phyloP scores from a whole-genome alignment of 2,113 vertebrate species.

The Scopus umbretta region DNA sequence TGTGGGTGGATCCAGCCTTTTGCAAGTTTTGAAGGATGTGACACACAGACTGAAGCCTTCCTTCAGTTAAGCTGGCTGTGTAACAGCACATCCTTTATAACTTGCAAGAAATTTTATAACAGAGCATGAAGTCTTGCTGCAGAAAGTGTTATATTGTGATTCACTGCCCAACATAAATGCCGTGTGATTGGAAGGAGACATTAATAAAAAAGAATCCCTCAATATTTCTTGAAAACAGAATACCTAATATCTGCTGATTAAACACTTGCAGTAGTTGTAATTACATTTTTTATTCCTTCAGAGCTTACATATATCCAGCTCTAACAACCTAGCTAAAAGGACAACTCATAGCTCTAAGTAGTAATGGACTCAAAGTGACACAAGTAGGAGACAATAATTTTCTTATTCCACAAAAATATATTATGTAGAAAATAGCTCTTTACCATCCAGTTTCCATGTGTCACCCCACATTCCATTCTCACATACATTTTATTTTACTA shows the following conservation, averaged over 20 bases:
- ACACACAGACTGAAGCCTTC: neutral
- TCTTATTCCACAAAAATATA: neutral
- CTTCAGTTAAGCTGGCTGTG: neutral
- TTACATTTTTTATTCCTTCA: neutral
- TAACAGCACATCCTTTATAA: neutral
- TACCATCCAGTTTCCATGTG: neutral
- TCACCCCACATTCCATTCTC: neutral
- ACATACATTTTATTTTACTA: neutral
- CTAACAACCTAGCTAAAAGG: neutral
- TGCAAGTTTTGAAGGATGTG: slow-evolving; percentile 32
- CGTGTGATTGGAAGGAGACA: neutral
- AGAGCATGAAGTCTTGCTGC: neutral
- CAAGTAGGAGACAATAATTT: neutral
- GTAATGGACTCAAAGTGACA: neutral
- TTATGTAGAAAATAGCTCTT: neutral
- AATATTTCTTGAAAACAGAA: neutral
- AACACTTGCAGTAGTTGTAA: neutral
- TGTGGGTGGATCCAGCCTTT: neutral
- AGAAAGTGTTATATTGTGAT: neutral
- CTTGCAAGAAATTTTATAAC: neutral
- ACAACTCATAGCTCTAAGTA: neutral
- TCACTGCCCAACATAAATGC: neutral
- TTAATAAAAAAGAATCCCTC: neutral
- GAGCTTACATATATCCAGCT: neutral
- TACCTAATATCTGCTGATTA: neutral